Percentiles rank a stretch among this genome's conserved stretches.
Conservation (phyloP, 2,113 vertebrate genomes). For the Mormoops blainvillei region DNA sequence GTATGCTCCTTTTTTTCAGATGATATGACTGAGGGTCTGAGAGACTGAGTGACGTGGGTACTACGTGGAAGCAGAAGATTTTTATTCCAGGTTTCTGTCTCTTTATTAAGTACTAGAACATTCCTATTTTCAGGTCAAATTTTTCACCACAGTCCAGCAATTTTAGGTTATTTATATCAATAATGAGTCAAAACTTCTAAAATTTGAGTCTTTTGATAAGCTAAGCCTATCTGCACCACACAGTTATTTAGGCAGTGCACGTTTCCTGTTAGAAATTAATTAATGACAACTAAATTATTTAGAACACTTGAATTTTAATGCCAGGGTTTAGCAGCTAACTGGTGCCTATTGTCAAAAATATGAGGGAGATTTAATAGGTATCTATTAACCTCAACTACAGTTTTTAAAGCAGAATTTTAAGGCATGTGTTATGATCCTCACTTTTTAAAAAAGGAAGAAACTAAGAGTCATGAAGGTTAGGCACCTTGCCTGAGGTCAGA, state of each 20-base stretch:
- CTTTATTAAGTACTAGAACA: not conserved
- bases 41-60: not conserved
- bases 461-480: not conserved
- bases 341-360: not conserved
- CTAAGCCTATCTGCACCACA: not conserved
- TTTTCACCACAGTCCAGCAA: not conserved
- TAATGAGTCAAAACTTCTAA: not conserved
- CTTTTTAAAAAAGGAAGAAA: not conserved
- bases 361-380: not conserved
- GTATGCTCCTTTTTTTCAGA: not conserved
- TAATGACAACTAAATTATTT: not conserved
- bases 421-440: not conserved
- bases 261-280: not conserved
- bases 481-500: not conserved
- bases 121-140: not conserved
- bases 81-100: not conserved
- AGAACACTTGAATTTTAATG: not conserved
- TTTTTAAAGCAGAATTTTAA: not conserved
- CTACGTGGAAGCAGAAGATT: not conserved
- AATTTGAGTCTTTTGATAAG: not conserved
- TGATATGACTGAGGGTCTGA: not conserved
- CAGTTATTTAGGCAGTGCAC: not conserved
- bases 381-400: not conserved
- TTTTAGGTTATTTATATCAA: not conserved
- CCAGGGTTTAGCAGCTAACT: not conserved